Evolutionary conservation across 2,113 vertebrate species (phyloP).

Genomic region (Leucosticte australis): DNA sequence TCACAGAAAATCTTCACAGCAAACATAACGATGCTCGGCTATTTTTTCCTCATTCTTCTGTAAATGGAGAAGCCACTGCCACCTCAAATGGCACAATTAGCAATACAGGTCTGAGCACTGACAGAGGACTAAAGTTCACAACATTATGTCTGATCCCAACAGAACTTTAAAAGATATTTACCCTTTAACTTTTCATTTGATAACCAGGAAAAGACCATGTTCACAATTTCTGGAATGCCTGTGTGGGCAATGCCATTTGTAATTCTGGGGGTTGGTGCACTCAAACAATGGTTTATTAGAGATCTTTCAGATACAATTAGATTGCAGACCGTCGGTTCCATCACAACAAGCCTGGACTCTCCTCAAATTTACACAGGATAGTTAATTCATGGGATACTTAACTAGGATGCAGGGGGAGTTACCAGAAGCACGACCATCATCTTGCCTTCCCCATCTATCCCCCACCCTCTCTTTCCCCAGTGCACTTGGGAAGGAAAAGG

Average conservation of each 20-base stretch:
- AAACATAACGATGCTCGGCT: background rate
- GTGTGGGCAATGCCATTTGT: conserved; percentile 25
- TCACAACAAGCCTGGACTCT: background rate
- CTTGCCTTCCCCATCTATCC: background rate
- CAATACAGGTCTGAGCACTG: background rate
- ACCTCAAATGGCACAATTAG: background rate
- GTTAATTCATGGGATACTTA: background rate
- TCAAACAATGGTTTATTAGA: conserved; percentile 36
- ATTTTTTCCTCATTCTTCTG: background rate
- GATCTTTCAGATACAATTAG: conserved; percentile 39
- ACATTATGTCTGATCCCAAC: background rate
- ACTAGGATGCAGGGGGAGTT: background rate
- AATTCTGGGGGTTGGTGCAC: background rate
- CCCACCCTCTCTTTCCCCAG: background rate
- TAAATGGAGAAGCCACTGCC: background rate
- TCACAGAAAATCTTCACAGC: background rate
- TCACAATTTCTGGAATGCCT: conserved; percentile 24
- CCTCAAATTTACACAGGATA: background rate
- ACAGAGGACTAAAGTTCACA: background rate
- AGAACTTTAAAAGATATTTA: background rate
- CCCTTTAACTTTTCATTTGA: background rate
- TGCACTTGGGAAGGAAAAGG: background rate
- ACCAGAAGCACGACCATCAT: background rate
- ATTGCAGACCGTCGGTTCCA: background rate
- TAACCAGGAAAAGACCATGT: background rate